Evolutionary conservation across 2,113 vertebrate species (phyloP).

Genomic region (Oryzias javanicus): DNA sequence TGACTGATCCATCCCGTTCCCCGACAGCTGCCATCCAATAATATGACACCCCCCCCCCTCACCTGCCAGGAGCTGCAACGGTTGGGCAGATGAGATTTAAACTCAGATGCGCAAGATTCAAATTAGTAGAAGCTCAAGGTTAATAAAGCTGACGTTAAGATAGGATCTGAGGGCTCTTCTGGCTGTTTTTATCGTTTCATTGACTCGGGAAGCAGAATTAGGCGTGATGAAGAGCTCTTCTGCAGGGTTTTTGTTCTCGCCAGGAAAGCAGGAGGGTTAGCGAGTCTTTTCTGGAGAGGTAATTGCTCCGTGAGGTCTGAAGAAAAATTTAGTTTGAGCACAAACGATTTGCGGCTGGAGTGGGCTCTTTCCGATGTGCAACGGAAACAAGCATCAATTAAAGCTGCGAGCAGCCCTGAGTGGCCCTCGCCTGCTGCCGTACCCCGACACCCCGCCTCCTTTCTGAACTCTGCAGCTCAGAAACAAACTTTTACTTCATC

Average conservation of each 20-base stretch:
- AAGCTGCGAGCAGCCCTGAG: neutral
- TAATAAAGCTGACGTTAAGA: conserved; percentile 14
- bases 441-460: too few relatives aligned
- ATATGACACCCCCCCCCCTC: too few relatives aligned
- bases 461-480: too few relatives aligned
- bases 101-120: neutral
- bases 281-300: conserved; percentile 16
- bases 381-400: conserved; percentile 35
- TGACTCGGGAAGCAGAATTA: conserved; percentile 23
- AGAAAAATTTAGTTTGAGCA: conserved; percentile 33
- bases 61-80: too few relatives aligned
- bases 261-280: conserved; percentile 17
- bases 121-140: conserved; percentile 13
- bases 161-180: conserved; percentile 19
- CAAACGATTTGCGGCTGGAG: conserved; percentile 10
- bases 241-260: conserved; percentile 16
- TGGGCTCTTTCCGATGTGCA: conserved; percentile 11
- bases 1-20: too few relatives aligned
- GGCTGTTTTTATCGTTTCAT: conserved; percentile 13
- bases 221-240: conserved; percentile 36
- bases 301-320: conserved; percentile 45
- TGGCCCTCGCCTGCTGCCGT: too few relatives aligned
- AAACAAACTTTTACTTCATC: too few relatives aligned
- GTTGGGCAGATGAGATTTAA: neutral
- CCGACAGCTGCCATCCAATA: too few relatives aligned